phyloP scores from a whole-genome alignment of 2,888 invertebrate genomes.

The Athripsodes cinereus region DNA sequence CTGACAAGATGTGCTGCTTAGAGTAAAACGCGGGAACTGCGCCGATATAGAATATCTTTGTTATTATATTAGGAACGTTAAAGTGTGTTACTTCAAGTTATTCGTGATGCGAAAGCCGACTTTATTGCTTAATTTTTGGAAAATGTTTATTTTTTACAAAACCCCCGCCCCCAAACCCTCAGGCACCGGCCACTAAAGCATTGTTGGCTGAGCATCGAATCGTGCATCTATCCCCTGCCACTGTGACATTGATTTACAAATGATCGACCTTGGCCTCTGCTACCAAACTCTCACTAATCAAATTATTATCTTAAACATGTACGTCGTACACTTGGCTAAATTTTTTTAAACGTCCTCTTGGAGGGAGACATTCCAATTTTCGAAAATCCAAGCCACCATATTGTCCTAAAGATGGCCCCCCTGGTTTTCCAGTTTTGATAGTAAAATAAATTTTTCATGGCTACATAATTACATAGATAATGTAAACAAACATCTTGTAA shows the following conservation, averaged over 20 bases:
- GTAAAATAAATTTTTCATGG: neutral
- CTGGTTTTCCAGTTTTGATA: neutral
- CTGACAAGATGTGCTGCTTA: conserved; percentile 52
- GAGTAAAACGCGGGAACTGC: conserved; percentile 56
- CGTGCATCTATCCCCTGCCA: conserved; percentile 11
- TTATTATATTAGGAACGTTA: conserved; percentile 6
- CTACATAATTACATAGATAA: neutral
- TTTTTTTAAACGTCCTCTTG: neutral
- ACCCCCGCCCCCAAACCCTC: conserved; percentile 51
- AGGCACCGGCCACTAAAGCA: conserved; percentile 43
- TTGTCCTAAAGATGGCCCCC: neutral
- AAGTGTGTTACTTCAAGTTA: conserved; percentile 1
- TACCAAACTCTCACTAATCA: conserved; percentile 6
- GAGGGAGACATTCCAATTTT: neutral
- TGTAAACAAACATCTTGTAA: neutral
- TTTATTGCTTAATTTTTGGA: conserved; percentile 19
- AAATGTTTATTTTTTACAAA: conserved; percentile 18
- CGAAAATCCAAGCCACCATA: neutral
- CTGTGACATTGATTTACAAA: conserved; percentile 48
- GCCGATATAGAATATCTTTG: conserved; percentile 33
- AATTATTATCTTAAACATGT: neutral
- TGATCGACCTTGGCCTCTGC: conserved; percentile 51
- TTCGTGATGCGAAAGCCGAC: conserved; percentile 18
- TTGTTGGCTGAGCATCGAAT: conserved; percentile 42
- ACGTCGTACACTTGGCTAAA: no score